These are phyloP conservation scores for Drosophila paulistorum DNA, from an alignment of 1,140 invertebrate genomes.

Conservation along the genomic window DNA sequence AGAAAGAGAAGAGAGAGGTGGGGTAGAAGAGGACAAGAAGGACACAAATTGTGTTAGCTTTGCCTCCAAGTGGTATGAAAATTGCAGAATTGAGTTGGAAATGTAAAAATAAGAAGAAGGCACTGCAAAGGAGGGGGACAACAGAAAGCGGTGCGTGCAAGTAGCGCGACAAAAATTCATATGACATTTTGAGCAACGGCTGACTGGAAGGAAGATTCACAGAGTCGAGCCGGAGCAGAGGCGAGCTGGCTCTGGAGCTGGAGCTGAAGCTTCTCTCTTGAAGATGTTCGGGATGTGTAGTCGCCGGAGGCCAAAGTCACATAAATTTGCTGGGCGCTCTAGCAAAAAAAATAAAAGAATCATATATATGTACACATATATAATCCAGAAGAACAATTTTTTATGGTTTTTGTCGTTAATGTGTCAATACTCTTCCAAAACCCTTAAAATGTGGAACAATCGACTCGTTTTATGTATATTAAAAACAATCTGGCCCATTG, in stretches of 20 bases:
- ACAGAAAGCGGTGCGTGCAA: conserved; percentile 24
- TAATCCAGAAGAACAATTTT: conserved; percentile 10
- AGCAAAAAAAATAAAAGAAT: conserved; percentile 30
- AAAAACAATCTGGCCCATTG: too few relatives aligned
- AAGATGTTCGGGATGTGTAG: conserved; percentile 17
- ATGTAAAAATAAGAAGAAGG: not conserved
- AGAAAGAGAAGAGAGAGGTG: not conserved
- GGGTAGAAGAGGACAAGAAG: not conserved
- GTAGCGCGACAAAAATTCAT: conserved; percentile 66
- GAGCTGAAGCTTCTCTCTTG: conserved; percentile 27
- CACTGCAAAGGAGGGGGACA: not conserved
- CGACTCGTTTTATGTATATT: too few relatives aligned
- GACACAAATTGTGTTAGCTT: conserved; percentile 9
- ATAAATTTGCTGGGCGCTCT: conserved; percentile 66
- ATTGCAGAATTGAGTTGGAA: conserved; percentile 20
- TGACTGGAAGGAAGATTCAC: conserved; percentile 22
- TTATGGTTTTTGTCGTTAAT: too few relatives aligned
- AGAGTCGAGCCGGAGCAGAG: conserved; percentile 18
- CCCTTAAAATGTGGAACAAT: too few relatives aligned
- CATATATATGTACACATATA: conserved; percentile 8
- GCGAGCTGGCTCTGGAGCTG: conserved; percentile 31
- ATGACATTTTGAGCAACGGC: conserved; percentile 56
- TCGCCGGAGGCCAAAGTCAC: conserved; percentile 39
- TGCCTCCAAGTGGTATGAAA: conserved; percentile 22
- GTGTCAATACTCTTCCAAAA: too few relatives aligned